Percentiles rank a stretch among this genome's conserved stretches.
Conservation (phyloP, 1,140 invertebrate genomes). For the Diploscapter pachys region DNA sequence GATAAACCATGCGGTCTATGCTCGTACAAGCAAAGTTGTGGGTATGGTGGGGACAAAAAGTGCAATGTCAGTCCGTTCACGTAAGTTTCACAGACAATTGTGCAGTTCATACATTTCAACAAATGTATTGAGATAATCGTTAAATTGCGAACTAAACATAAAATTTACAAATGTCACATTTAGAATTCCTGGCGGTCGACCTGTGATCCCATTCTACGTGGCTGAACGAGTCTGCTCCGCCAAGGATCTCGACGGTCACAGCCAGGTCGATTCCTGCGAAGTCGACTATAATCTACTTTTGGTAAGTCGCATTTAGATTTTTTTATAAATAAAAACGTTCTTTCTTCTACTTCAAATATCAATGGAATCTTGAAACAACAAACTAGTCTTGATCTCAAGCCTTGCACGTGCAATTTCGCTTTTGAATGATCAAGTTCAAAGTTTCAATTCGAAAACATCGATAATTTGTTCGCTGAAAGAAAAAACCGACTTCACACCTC, state of each 20-base stretch:
- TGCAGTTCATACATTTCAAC: neutral
- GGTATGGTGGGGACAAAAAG: constrained; percentile 48
- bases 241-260: constrained; percentile 45
- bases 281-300: constrained; percentile 52
- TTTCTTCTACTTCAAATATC: neutral
- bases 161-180: constrained; percentile 18
- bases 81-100: constrained; percentile 31
- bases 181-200: constrained; percentile 51
- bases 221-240: constrained; percentile 53
- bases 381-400: no score
- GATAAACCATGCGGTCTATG: constrained; percentile 52
- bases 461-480: no score
- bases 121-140: no score
- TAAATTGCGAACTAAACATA: neutral
- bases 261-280: constrained; percentile 49
- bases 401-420: no score
- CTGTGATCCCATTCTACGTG: constrained; percentile 55
- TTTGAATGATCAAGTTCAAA: no score
- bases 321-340: neutral
- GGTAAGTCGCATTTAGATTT: constrained; percentile 4
- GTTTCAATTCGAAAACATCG: no score
- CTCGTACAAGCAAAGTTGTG: constrained; percentile 54
- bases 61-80: constrained; percentile 53
- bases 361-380: no score
- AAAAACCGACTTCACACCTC: no score